Percentiles rank a stretch among this genome's conserved stretches.
Conservation (phyloP, 2,113 vertebrate species). For the Xiphias gladius region DNA sequence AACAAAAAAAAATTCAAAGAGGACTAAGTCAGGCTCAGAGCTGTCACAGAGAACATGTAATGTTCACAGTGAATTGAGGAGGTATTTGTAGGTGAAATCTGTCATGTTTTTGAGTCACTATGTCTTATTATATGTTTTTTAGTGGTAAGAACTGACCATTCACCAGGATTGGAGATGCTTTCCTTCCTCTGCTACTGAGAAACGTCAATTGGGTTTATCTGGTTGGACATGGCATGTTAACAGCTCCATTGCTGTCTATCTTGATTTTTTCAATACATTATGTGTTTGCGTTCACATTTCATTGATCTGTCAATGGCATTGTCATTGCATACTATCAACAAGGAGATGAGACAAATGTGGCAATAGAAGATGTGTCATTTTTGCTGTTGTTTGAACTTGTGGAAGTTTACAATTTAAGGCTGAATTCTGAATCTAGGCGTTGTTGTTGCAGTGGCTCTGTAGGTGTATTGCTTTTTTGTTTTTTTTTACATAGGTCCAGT, state of each 20-base stretch:
- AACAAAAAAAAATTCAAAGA: background rate
- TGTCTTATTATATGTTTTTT: too few relatives aligned
- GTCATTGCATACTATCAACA: background rate
- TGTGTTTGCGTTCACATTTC: background rate
- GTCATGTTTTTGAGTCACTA: background rate
- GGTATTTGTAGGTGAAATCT: conserved; percentile 17
- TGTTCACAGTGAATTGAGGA: conserved; percentile 10
- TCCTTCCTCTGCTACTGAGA: background rate
- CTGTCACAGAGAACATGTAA: background rate
- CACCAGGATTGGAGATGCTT: background rate
- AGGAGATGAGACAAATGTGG: background rate
- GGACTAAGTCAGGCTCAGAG: background rate
- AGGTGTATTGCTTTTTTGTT: background rate
- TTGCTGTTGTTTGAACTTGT: background rate
- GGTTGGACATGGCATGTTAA: background rate
- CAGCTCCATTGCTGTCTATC: background rate
- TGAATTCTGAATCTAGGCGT: background rate
- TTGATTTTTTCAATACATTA: background rate
- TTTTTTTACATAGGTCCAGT: background rate
- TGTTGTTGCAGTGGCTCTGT: background rate
- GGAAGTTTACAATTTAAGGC: background rate
- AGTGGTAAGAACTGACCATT: background rate
- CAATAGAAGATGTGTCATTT: background rate
- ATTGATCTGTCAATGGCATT: background rate
- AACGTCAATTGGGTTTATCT: too few relatives aligned